Base-by-base conservation (phyloP, 2,113 vertebrate species). In the Oxyura jamaicensis region DNA sequence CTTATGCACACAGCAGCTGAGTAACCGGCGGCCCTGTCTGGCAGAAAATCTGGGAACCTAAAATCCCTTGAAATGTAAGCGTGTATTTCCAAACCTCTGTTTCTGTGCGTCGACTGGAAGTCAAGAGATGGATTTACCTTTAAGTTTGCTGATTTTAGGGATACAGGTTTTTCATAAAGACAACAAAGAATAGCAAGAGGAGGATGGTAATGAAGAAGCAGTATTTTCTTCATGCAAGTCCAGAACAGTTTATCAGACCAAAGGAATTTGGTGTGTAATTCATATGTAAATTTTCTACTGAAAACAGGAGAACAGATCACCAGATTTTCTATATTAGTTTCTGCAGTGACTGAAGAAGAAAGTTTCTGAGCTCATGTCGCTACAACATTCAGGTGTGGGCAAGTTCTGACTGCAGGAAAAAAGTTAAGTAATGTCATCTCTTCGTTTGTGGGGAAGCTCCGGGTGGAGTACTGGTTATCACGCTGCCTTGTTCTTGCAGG, bases 271-370 rank as follows among this genome's bases (percentile, higher is more conserved):
- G 73, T 73, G n/a, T 91, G 88, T 84, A 82, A 96, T 95, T 95
- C 77, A 91, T 94, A 97, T 94, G 95, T 92, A 96, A 95, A 97
- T 96, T 88, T 91, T 68, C 58, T 76, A 60, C 81, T 87, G 91
- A 89, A 92, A 96, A 94, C 74, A 53, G 56, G 53, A 91, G 83
- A 94, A 88, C 65, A 78, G 78, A 94, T 93, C 4, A 1, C 35
- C 13, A 14, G 68, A 90, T 44, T 91, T 91, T 79, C 58, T 76
- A 0, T 86, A 84, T 87, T 73, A 93, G 86, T 95, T 96, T 96
- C 74, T 94, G 48, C 79, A 63, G 77, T 66, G 86, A 92, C 23
- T 69, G 86, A 82, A 82, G 71, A 58, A 88, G 86, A 71, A 90
- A 29, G 41, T 85, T 90, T 77, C 84, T 93, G 63, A 62, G 36